Percentiles rank a stretch among this genome's conserved stretches.
phyloP scores from a whole-genome alignment of 2,888 invertebrate genomes.

The Eilema sororculum region DNA sequence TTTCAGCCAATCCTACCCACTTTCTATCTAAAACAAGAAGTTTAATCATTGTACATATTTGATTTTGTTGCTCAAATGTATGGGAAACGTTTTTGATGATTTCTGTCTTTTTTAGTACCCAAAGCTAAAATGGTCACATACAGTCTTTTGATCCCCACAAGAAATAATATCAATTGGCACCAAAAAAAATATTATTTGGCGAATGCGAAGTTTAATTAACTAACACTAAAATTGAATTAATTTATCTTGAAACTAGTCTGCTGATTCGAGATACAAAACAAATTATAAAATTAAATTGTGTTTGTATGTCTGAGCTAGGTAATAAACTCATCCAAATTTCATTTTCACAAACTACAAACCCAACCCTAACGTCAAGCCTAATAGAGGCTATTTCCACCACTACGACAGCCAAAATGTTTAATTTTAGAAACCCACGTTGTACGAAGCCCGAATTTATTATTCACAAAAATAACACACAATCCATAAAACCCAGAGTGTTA shows the following conservation, averaged over 20 bases:
- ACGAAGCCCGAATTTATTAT: conserved; percentile 13
- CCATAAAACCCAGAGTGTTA: conserved; percentile 41
- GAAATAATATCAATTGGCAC: no score
- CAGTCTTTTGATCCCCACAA: no score
- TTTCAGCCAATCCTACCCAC: no score
- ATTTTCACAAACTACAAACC: background rate
- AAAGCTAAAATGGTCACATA: no score
- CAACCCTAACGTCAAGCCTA: background rate
- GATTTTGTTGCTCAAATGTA: no score
- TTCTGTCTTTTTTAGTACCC: no score
- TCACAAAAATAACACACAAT: conserved; percentile 25
- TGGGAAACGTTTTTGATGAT: no score
- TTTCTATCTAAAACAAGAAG: no score
- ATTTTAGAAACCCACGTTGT: conserved; percentile 3
- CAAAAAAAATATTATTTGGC: no score
- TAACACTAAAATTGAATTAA: background rate
- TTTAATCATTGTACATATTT: no score
- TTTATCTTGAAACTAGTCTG: background rate
- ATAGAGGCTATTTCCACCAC: background rate
- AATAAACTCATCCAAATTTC: background rate
- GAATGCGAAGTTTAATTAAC: no score
- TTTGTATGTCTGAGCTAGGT: background rate
- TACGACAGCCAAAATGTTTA: background rate
- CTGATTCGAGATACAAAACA: background rate
- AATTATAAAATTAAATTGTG: background rate